These are phyloP conservation scores for Halocaridina rubra DNA, from an alignment of 2,888 invertebrate genomes.

Conservation along the genomic window DNA sequence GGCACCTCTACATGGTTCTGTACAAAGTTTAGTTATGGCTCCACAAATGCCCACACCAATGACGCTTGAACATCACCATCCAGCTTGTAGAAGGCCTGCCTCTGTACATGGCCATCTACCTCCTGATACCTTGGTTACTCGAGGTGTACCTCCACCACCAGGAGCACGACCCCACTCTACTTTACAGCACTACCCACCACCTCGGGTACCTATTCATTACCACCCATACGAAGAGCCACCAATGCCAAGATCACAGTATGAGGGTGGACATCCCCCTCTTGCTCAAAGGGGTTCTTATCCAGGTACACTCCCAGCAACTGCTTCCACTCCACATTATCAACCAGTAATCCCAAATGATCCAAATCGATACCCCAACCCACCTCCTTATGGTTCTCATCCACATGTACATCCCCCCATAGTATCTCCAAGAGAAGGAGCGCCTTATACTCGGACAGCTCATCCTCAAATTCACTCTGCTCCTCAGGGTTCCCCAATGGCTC, in stretches of 20 bases:
- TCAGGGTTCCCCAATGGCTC: conserved; percentile 31
- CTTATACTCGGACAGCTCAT: conserved; percentile 30
- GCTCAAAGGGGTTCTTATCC: conserved; percentile 46
- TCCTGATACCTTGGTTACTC: conserved; percentile 28
- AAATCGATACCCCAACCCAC: conserved; percentile 37
- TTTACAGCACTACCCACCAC: conserved; percentile 38
- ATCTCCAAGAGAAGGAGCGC: conserved; percentile 31
- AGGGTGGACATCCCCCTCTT: conserved; percentile 30
- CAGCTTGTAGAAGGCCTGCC: conserved; percentile 54
- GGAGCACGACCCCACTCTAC: conserved; percentile 38
- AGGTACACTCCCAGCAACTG: conserved; percentile 41
- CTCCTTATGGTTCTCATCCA: conserved; percentile 41
- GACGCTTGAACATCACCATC: conserved; percentile 38
- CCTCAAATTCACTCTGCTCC: conserved; percentile 39
- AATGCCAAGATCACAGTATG: conserved; percentile 12
- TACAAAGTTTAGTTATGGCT: conserved; percentile 23
- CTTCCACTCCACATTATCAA: conserved; percentile 28
- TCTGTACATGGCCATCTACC: conserved; percentile 60
- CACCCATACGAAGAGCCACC: conserved; percentile 48
- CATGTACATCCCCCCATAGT: conserved; percentile 25
- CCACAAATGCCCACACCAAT: conserved; percentile 43
- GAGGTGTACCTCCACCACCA: conserved; percentile 30
- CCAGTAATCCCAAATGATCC: conserved; percentile 33
- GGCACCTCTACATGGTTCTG: conserved; percentile 10
- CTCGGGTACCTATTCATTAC: conserved; percentile 38